Base-by-base conservation (phyloP, 2,113 vertebrate species). In the Rhabdomys dilectus region DNA sequence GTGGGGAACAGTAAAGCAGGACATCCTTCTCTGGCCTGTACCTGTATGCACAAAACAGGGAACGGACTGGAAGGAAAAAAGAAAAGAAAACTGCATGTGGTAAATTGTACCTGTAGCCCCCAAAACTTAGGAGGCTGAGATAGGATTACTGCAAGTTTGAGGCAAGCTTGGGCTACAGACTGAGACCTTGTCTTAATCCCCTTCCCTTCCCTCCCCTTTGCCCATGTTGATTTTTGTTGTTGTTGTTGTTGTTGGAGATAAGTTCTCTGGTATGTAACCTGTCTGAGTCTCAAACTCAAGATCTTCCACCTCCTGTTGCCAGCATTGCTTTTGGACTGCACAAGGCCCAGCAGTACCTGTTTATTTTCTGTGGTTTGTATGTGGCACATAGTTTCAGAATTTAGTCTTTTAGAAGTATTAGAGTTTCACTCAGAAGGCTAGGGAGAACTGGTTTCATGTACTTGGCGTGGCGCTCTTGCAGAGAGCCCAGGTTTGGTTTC, bases 361-460 rank as follows among this genome's bases (percentile, higher is more conserved):
- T 93, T 86, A 5, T 89, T 16, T 31, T 21, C 11, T 73, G 39
- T 84, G 29, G 15, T 36, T 88, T 88, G 88, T 85, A 58, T 1
- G 15, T 64, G 62, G 48, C 70, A 58, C 68, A 17, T 88, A n/a
- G 70, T 45, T 77, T 56, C 51, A n/a, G 0, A 21, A 34, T 3
- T 26, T 88, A 15, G 6, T 93, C 86, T 80, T 95, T 94, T 96
- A 26, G 66, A 90, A 88, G 39, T 91, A 82, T 8, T 66, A 89
- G 56, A 76, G 77, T 94, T 94, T 1, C 5, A n/a, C 45, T 81
- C n/a, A 88, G 56, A 26, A 60, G 36, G n/a, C 11, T 82, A 60
- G 36, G 24, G 22, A 34, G 76, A 39, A 22, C 39, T 24, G 36
- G 22, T 60, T 82, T 31, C 15, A 12, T 58, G 53, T 60, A 82